Base-by-base conservation (phyloP, 2,797 vertebrate genomes). In the Acanthopagrus latus region DNA sequence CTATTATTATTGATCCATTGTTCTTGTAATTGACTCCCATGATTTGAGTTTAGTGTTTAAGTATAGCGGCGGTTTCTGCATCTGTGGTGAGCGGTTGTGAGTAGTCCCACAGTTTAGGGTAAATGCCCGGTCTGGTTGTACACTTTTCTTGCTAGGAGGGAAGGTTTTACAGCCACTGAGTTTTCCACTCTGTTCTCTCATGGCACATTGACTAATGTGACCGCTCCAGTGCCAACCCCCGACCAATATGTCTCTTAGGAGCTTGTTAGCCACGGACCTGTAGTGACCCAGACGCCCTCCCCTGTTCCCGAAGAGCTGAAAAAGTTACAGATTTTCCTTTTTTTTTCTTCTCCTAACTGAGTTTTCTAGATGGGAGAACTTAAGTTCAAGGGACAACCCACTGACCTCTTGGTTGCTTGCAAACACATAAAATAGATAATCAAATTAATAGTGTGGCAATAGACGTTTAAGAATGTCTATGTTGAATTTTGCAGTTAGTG, bases 251-350 rank as follows among this genome's bases (percentile, higher is more conserved):
- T 93, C 90, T 93, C 91, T 64, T 48, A 92, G 88, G 93, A 92
- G 82, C 92, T 93, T 93, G 91, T 93, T 93, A 93, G 86, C 83
- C 74, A 64, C 21, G n/a, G 88, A 89, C 89, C 86, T 86, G 85
- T 82, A 80, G 57, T 89, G 89, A 92, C 89, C 89, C 83, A 76
- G 21, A 74, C 51, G 67, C 81, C 77, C 81, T 89, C 46, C 65
- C 52, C 43, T 82, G 68, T 78, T 86, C 74, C 74, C 80, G 20
- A 33, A 71, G 72, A 83, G 70, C 82, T 80, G n/a, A 71, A 82
- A 78, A 82, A 87, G 58, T 84, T 67, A 65, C 21, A 7, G n/a
- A 74, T 55, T 72, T 71, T 58, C 14, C 23, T 55, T 59, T 52
- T 33, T 56, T 21, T 14, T 33, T 56, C 21, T 14, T 10, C 13